Evolutionary conservation across 35 echinoderm and acorn worm species (phyloP).

Genomic region (Lytechinus variegatus): DNA sequence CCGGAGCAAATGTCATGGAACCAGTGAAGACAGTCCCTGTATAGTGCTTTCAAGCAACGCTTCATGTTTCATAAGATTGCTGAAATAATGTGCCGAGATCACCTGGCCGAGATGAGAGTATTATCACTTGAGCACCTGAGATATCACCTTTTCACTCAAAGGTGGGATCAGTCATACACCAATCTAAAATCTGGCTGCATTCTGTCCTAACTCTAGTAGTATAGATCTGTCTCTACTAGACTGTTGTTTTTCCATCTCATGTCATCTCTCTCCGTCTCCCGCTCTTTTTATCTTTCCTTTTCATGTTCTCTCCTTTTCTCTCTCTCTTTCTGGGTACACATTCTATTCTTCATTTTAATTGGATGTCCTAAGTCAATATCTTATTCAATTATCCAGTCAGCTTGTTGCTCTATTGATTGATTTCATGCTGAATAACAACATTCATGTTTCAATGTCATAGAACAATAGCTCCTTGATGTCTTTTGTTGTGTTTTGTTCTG

Average conservation of each 20-base stretch:
- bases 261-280: neutral
- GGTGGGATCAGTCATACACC: neutral
- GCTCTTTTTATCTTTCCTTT: neutral
- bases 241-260: neutral
- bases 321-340: neutral
- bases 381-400: neutral
- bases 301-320: neutral
- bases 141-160: neutral
- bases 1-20: no score
- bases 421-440: neutral
- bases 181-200: neutral
- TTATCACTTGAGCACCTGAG: neutral
- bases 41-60: neutral
- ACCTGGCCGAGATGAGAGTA: neutral
- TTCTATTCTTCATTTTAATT: constrained; percentile 1
- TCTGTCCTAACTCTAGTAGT: neutral
- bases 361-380: neutral
- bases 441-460: neutral
- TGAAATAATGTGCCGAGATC: neutral
- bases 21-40: no score
- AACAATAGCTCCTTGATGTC: neutral
- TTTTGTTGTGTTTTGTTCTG: neutral
- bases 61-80: neutral
- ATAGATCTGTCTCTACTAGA: neutral
- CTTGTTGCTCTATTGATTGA: neutral